Conservation (phyloP, 1,140 invertebrate species). For the Zaprionus lachaisei region DNA sequence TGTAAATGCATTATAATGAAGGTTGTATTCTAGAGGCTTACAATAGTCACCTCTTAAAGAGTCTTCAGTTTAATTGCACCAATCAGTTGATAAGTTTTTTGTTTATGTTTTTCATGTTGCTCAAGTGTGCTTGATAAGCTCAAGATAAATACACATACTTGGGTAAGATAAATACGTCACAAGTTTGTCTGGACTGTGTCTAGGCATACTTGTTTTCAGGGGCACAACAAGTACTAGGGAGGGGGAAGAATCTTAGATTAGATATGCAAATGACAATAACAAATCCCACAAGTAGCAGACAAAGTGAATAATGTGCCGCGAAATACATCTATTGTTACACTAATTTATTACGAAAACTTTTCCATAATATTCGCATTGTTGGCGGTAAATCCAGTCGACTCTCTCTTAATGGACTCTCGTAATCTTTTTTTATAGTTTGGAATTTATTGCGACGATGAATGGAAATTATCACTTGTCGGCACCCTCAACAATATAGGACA, state of each 20-base stretch:
- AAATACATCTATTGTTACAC: conserved; percentile 54
- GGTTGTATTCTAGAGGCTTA: too few species aligned
- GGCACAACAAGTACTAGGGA: conserved; percentile 1
- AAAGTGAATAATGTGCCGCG: conserved; percentile 27
- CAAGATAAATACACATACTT: not conserved
- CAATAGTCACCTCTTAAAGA: not conserved
- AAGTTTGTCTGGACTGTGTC: conserved; percentile 20
- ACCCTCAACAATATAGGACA: conserved; percentile 90
- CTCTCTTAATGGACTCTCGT: conserved; percentile 63
- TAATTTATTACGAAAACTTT: conserved; percentile 83
- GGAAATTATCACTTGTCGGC: conserved; percentile 90
- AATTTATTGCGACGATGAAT: conserved; percentile 85
- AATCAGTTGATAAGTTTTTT: conserved; percentile 6
- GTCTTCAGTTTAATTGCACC: not conserved
- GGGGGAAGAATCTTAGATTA: conserved; percentile 20
- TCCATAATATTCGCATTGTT: conserved; percentile 37
- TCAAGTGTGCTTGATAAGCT: conserved; percentile 16
- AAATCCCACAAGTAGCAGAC: conserved; percentile 23
- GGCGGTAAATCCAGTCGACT: not conserved
- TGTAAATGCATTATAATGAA: too few species aligned
- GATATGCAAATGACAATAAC: conserved; percentile 32
- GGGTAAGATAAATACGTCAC: conserved; percentile 21
- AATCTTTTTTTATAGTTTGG: conserved; percentile 71
- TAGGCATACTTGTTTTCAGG: conserved; percentile 29
- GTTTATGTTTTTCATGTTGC: not conserved